Conservation (phyloP, 2,113 vertebrate species). For the Pycnonotus jocosus region DNA sequence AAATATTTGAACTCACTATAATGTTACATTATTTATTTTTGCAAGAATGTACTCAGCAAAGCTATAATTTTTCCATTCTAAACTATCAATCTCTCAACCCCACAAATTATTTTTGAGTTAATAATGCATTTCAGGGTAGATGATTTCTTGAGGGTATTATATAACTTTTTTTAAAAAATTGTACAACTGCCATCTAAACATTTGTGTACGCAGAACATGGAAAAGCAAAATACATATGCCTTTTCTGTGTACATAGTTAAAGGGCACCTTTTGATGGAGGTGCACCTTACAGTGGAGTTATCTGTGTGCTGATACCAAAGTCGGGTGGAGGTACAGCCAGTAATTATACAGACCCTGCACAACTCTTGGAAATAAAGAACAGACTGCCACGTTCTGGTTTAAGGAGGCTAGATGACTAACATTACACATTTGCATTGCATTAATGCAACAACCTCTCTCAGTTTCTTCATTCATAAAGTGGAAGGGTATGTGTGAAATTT, state of each 20-base stretch:
- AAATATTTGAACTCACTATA: not conserved
- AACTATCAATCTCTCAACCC: slow-evolving; percentile 32
- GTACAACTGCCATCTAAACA: slow-evolving; percentile 11
- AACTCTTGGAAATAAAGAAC: not conserved
- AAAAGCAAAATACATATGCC: not conserved
- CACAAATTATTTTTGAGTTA: slow-evolving; percentile 8
- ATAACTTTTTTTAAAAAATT: not conserved
- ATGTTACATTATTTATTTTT: slow-evolving; percentile 18
- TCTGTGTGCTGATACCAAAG: not conserved
- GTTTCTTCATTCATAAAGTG: not conserved
- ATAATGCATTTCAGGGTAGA: not conserved
- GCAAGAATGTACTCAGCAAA: not conserved
- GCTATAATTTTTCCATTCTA: slow-evolving; percentile 25
- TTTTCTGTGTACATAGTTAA: not conserved
- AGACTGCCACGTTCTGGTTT: not conserved
- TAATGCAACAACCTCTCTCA: not conserved
- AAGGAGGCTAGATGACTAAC: not conserved
- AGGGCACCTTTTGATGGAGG: not conserved
- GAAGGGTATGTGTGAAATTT: not conserved
- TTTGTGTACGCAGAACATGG: not conserved
- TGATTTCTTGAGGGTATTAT: slow-evolving; percentile 23
- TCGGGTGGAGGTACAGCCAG: not conserved
- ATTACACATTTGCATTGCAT: not conserved
- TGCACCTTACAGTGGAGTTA: not conserved
- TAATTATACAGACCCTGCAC: not conserved